These are phyloP conservation scores for Erannis defoliaria DNA, from an alignment of 2,888 invertebrate genomes.

Conservation along the genomic window DNA sequence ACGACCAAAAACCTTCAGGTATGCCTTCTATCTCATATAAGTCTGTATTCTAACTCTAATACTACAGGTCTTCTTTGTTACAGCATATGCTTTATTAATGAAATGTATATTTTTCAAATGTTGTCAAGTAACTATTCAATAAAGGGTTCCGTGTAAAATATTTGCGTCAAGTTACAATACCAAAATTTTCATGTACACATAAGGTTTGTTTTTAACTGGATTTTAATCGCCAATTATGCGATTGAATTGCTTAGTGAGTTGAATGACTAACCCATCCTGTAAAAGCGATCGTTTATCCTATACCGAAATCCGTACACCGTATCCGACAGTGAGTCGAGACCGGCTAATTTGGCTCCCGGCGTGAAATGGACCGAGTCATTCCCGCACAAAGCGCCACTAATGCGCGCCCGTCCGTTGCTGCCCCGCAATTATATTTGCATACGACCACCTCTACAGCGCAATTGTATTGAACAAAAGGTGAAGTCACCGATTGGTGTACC, in stretches of 20 bases:
- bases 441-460: conserved; percentile 67
- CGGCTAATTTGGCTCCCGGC: conserved; percentile 74
- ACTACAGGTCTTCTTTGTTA: neutral
- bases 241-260: conserved; percentile 14
- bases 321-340: conserved; percentile 62
- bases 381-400: conserved; percentile 79
- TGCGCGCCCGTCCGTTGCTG: conserved; percentile 73
- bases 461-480: conserved; percentile 62
- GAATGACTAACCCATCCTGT: conserved; percentile 33
- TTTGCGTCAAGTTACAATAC: neutral
- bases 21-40: neutral
- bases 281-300: conserved; percentile 36
- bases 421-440: conserved; percentile 82
- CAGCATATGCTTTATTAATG: neutral
- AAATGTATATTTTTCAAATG: neutral
- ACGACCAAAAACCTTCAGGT: neutral
- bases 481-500: conserved; percentile 52
- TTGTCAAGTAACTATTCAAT: neutral
- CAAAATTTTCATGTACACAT: neutral
- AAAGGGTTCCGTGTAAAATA: neutral
- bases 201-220: neutral
- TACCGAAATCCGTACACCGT: conserved; percentile 58
- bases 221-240: neutral
- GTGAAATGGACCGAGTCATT: conserved; percentile 81
- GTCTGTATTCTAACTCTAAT: too few relatives aligned